Conservation (phyloP, 2,888 invertebrate genomes). For the Cerastoderma edule region DNA sequence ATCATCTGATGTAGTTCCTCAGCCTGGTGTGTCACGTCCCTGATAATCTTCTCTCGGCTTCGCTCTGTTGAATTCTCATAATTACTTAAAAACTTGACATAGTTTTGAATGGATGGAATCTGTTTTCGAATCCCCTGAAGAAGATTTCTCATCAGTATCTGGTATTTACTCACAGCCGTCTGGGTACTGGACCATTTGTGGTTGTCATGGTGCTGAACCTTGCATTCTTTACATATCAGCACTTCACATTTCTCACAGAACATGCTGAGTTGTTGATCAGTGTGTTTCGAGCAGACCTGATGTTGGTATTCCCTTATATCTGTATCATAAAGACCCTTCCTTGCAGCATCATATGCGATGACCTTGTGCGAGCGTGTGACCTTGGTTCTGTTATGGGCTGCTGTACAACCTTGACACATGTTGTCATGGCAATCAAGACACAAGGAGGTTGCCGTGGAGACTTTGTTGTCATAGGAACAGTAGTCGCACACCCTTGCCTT, state of each 20-base stretch:
- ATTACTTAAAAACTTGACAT: constrained; percentile 67
- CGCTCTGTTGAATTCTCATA: constrained; percentile 65
- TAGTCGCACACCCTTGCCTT: constrained; percentile 71
- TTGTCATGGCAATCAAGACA: constrained; percentile 80
- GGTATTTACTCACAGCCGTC: constrained; percentile 58
- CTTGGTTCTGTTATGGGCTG: constrained; percentile 78
- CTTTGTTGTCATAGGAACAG: constrained; percentile 72
- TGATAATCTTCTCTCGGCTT: constrained; percentile 52
- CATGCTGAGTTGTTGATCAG: constrained; percentile 50
- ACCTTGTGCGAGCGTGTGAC: constrained; percentile 78
- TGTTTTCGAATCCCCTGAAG: constrained; percentile 66
- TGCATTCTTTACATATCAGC: constrained; percentile 74
- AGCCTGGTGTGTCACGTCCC: constrained; percentile 69
- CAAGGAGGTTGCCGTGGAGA: constrained; percentile 60
- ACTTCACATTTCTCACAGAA: constrained; percentile 74
- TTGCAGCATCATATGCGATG: constrained; percentile 71
- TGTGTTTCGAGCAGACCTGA: constrained; percentile 68
- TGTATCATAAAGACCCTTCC: constrained; percentile 74
- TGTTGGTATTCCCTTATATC: constrained; percentile 73
- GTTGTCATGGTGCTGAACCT: constrained; percentile 64
- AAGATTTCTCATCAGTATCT: constrained; percentile 65
- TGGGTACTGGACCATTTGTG: constrained; percentile 65
- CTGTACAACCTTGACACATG: constrained; percentile 75
- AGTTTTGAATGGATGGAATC: constrained; percentile 68
- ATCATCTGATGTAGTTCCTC: constrained; percentile 71